Base-by-base conservation (phyloP, 2,113 vertebrate genomes). In the Coptodon bakossiorum region DNA sequence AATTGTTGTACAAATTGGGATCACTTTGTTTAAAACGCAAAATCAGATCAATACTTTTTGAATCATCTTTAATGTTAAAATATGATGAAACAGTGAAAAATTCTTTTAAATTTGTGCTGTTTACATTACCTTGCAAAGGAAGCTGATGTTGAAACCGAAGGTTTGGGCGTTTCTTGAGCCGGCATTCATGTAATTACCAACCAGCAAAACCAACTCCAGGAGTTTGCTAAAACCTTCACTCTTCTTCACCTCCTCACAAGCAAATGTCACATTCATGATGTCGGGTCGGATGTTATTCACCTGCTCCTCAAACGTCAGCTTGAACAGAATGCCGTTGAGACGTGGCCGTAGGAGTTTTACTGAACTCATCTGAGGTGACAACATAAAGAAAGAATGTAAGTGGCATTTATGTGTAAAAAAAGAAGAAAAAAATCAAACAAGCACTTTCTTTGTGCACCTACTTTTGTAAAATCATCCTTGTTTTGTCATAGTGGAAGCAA, bases 121-220 rank as follows among this genome's bases (percentile, higher is more conserved):
- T 7, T 12, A 50, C 40, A 59, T 95, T 96, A 99, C 99, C 98
- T 99, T 99, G 97, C 97, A 98, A 36, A 99, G 98, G 84, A 99
- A 99, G 93, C 93, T 98, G 95, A 99, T 91, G 93, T 98, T 99
- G 96, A 99, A 99, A 19, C 98, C 99, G 3, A 99, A 97, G 1
- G 98, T 99, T 13, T 99, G 98, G 12, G 98, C 99, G 1, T 99
- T 99, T 92, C 99, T 97, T 19, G 98, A 99, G 84, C 99, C 99
- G 0, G 99, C 97, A 59, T 99, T 99, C 99, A 99, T 99, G 96
- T 98, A 99, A 95, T 99, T 99, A 22, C 99, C 99, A 31, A 99
- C 96, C 84, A 99, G 95, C 22, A 99, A 94, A 59, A 99, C 96
- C 84, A 99, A 36, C 88, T 99, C 98, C 85, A 99, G 93, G 13